Evolutionary conservation across 2,888 invertebrate genomes (phyloP).

Genomic region (Halictus ligatus): DNA sequence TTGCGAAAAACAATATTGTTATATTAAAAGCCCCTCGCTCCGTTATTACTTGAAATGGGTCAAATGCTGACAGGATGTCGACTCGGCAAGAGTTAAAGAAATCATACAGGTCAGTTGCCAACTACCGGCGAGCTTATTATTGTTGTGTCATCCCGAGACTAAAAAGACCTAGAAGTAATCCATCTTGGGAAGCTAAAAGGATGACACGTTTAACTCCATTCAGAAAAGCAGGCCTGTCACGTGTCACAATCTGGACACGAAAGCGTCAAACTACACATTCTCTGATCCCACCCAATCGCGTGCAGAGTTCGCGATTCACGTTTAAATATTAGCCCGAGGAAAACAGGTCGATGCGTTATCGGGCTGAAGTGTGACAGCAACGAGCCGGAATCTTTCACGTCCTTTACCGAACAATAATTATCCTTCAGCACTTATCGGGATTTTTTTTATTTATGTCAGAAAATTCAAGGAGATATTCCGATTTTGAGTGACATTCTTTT

Average conservation of each 20-base stretch:
- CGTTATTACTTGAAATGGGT: conserved; percentile 6
- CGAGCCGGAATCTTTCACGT: neutral
- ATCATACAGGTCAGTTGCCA: conserved; percentile 1
- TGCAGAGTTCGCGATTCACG: conserved; percentile 1
- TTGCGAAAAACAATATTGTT: neutral
- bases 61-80: neutral
- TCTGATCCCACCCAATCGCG: neutral
- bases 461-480: neutral
- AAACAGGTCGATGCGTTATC: conserved; percentile 40
- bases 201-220: conserved; percentile 14
- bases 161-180: neutral
- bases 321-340: conserved; percentile 35
- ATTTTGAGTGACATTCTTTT: neutral
- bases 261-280: conserved; percentile 14
- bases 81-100: neutral
- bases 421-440: neutral
- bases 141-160: neutral
- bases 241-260: neutral
- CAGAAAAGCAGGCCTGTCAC: neutral
- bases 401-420: neutral
- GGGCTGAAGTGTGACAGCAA: conserved; percentile 20
- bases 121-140: conserved; percentile 1
- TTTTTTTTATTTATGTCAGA: neutral
- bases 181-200: conserved; percentile 1
- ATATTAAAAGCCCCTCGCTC: neutral